Conservation (phyloP, 1,140 invertebrate genomes). For the Drosophila pectinifera region DNA sequence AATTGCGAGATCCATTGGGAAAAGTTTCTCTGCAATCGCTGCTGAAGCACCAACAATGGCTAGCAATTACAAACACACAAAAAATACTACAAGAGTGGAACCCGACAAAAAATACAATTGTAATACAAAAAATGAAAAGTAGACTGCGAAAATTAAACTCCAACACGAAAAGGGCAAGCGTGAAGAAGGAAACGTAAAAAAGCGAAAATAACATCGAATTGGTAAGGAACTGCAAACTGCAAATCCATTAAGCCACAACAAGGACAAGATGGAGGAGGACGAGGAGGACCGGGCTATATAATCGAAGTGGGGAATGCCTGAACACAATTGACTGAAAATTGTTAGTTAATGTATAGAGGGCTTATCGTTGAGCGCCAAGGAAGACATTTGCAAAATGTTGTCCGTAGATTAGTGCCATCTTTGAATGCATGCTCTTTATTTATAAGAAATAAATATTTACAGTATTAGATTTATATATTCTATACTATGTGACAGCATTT, state of each 20-base stretch:
- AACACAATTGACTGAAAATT: slow-evolving; percentile 74
- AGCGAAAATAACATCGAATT: slow-evolving; percentile 79
- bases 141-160: slow-evolving; percentile 52
- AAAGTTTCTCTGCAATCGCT: slow-evolving; percentile 42
- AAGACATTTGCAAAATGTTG: slow-evolving; percentile 60
- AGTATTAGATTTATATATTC: too few relatives aligned
- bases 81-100: slow-evolving; percentile 25
- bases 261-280: slow-evolving; percentile 59
- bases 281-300: slow-evolving; percentile 6
- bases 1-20: slow-evolving; percentile 55
- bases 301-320: slow-evolving; percentile 20
- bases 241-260: slow-evolving; percentile 83
- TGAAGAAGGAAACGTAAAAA: slow-evolving; percentile 71
- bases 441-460: too few relatives aligned
- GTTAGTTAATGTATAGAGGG: slow-evolving; percentile 47
- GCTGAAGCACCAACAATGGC: slow-evolving; percentile 63
- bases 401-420: slow-evolving; percentile 42
- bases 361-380: slow-evolving; percentile 7
- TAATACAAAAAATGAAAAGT: slow-evolving; percentile 33
- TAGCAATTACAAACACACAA: slow-evolving; percentile 75
- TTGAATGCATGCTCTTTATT: too few relatives aligned
- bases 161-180: slow-evolving; percentile 77
- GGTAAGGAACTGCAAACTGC: slow-evolving; percentile 81
- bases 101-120: slow-evolving; percentile 15
- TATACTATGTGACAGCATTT: too few relatives aligned